phyloP scores from a whole-genome alignment of 2,113 vertebrate species.

The Chaetorhynchus papuensis region DNA sequence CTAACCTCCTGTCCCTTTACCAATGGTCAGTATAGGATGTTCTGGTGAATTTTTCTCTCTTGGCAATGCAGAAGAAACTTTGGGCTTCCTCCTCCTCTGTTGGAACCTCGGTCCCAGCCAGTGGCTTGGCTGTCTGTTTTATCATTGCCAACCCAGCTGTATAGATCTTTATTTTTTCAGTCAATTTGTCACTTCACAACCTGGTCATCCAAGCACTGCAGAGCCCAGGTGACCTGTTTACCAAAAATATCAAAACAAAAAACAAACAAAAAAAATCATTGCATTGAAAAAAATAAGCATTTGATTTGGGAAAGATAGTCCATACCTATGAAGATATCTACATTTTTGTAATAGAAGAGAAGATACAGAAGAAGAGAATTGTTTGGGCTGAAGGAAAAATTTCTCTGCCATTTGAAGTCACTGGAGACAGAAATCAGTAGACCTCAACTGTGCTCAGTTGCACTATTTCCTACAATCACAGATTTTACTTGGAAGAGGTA shows the following conservation, averaged over 20 bases:
- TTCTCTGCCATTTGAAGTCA: background rate
- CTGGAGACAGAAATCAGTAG: background rate
- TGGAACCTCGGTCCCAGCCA: background rate
- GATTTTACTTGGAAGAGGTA: background rate
- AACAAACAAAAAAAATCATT: background rate
- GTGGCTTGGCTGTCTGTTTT: background rate
- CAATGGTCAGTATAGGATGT: background rate
- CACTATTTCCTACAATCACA: background rate
- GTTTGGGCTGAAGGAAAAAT: background rate
- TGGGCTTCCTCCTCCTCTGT: background rate
- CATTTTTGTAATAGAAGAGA: background rate
- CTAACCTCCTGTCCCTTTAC: background rate
- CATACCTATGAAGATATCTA: background rate
- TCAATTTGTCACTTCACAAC: background rate
- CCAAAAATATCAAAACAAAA: background rate
- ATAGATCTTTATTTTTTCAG: background rate
- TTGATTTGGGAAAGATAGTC: background rate
- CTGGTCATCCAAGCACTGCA: background rate
- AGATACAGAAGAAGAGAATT: background rate
- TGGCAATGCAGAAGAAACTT: background rate
- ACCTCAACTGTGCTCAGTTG: background rate
- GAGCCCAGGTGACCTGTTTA: background rate
- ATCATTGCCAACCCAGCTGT: background rate
- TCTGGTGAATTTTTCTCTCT: background rate
- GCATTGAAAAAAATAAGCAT: accelerated